These are phyloP conservation scores for Peromyscus melanophrys DNA, from an alignment of 2,797 vertebrate species.

Conservation along the genomic window DNA sequence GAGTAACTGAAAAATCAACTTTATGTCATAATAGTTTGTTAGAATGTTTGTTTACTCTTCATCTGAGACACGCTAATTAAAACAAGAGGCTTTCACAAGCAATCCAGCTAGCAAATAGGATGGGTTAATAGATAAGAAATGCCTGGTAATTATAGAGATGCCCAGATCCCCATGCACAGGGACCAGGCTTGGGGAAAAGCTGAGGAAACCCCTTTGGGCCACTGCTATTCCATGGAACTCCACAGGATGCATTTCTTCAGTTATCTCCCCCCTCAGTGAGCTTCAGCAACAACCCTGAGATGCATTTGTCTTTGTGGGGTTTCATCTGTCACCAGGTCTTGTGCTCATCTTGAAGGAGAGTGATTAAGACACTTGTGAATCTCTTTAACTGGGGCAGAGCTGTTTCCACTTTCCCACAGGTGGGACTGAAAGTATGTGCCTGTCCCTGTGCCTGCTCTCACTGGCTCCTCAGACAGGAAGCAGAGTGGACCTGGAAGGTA, in stretches of 20 bases:
- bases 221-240: not conserved
- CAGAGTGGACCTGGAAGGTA: not conserved
- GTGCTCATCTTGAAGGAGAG: not conserved
- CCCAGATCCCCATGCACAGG: not conserved
- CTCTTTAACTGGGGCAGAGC: not conserved
- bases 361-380: not conserved
- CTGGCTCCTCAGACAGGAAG: not conserved
- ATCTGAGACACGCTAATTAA: slow-evolving; percentile 89
- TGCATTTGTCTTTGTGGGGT: not conserved
- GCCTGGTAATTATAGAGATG: slow-evolving; percentile 81
- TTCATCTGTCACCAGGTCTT: slow-evolving; percentile 46
- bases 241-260: not conserved
- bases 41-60: slow-evolving; percentile 90
- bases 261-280: not conserved
- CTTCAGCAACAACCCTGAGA: slow-evolving; percentile 10
- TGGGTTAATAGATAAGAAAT: slow-evolving; percentile 88
- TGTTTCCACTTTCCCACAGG: not conserved
- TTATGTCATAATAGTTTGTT: slow-evolving; percentile 88
- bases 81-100: slow-evolving; percentile 89
- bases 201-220: not conserved
- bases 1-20: slow-evolving; percentile 90
- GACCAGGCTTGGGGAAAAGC: not conserved
- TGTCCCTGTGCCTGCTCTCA: not conserved
- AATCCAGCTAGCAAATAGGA: slow-evolving; percentile 87
- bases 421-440: not conserved